These are phyloP conservation scores for Mionectes macconnelli DNA, from an alignment of 2,113 vertebrate genomes.

Conservation along the genomic window DNA sequence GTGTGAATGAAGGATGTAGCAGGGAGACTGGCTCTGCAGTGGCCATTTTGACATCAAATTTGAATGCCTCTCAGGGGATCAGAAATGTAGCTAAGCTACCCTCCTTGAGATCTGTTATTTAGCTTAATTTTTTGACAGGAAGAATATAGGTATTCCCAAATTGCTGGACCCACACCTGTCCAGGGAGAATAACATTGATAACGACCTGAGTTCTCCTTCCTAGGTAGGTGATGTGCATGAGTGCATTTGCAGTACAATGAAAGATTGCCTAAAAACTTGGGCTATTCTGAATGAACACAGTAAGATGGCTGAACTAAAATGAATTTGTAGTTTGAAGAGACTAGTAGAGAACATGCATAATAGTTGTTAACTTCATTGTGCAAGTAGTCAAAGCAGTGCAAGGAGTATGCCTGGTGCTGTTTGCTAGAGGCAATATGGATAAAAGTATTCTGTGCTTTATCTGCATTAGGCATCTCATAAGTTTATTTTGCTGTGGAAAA, in stretches of 20 bases:
- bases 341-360: not conserved
- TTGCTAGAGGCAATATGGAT: not conserved
- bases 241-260: not conserved
- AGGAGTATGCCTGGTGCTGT: not conserved
- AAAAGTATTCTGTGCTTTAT: not conserved
- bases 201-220: not conserved
- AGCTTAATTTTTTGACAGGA: not conserved
- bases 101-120: not conserved
- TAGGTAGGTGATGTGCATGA: not conserved
- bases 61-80: not conserved
- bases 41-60: constrained; percentile 18
- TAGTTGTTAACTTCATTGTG: not conserved
- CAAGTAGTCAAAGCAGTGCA: not conserved
- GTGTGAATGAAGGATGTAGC: not conserved
- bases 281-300: not conserved
- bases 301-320: not conserved
- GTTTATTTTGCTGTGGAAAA: not conserved
- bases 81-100: not conserved
- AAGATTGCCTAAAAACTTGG: not conserved
- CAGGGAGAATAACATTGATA: not conserved
- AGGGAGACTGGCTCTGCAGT: not conserved
- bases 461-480: not conserved
- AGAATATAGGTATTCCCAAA: not conserved
- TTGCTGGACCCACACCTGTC: not conserved
- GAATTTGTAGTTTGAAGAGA: not conserved